Evolutionary conservation across 1,140 invertebrate species (phyloP).

Genomic region (Saxidomus purpurata): DNA sequence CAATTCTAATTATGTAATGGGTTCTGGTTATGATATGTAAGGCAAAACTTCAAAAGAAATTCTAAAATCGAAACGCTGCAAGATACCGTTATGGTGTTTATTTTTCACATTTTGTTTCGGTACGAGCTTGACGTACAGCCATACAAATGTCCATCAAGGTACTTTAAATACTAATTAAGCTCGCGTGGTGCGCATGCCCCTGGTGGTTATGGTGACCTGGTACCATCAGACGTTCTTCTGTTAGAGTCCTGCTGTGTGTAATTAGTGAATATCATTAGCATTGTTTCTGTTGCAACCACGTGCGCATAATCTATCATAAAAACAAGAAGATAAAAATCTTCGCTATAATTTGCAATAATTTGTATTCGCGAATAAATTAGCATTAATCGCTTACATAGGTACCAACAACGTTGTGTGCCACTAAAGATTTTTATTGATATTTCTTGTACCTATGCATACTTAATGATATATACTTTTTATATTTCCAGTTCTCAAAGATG

Average conservation of each 20-base stretch:
- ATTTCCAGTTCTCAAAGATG: slow-evolving; percentile 12
- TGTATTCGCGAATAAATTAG: neutral
- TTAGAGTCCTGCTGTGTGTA: slow-evolving; percentile 17
- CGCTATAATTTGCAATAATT: neutral
- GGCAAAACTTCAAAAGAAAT: slow-evolving; percentile 27
- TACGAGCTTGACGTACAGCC: neutral
- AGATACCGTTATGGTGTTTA: slow-evolving; percentile 27
- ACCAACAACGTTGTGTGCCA: no score
- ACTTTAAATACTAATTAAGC: slow-evolving; percentile 43
- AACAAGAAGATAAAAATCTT: slow-evolving; percentile 12
- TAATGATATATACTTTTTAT: no score
- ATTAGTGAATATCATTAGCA: slow-evolving; percentile 42
- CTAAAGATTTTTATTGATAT: no score
- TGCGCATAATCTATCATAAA: neutral
- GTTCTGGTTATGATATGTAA: neutral
- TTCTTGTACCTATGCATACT: no score
- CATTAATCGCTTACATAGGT: neutral
- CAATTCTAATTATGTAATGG: neutral
- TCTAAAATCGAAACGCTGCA: neutral
- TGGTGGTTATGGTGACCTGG: slow-evolving; percentile 29
- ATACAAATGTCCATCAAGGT: slow-evolving; percentile 36
- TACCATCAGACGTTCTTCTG: neutral
- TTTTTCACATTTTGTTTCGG: slow-evolving; percentile 4
- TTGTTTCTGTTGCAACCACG: slow-evolving; percentile 10
- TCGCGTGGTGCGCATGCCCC: slow-evolving; percentile 23